Percentiles rank a stretch among this genome's conserved stretches.
These are phyloP conservation scores for Drosophila antonietae DNA, from an alignment of 2,888 invertebrate genomes.

Conservation along the genomic window DNA sequence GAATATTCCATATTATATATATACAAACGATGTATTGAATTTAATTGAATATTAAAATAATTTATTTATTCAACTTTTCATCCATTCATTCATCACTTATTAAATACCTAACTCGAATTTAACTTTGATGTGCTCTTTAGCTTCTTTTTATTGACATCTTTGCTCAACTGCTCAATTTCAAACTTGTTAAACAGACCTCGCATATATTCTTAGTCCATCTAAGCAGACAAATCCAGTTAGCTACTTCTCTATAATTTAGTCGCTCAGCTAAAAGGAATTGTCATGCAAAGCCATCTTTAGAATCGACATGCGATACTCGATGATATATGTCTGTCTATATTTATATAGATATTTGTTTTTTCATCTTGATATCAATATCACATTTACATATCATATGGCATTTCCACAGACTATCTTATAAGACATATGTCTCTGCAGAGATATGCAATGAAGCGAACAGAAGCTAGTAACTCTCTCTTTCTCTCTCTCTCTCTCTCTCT, in stretches of 20 bases:
- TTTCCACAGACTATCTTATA: neutral
- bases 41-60: no score
- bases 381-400: neutral
- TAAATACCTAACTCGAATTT: no score
- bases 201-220: neutral
- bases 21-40: no score
- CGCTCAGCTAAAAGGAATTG: neutral
- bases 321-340: neutral
- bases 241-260: neutral
- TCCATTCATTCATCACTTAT: no score
- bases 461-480: neutral
- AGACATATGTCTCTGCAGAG: neutral
- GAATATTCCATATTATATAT: no score
- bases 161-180: no score
- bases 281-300: neutral
- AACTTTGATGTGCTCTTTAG: no score
- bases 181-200: neutral
- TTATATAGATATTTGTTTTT: neutral
- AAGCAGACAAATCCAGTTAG: neutral
- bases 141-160: no score
- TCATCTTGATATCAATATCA: neutral
- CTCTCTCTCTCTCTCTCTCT: no score
- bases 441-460: neutral
- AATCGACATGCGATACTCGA: neutral
- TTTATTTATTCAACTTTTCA: no score